Conservation (phyloP, 2,888 invertebrate genomes). For the Chloroclysta siterata region DNA sequence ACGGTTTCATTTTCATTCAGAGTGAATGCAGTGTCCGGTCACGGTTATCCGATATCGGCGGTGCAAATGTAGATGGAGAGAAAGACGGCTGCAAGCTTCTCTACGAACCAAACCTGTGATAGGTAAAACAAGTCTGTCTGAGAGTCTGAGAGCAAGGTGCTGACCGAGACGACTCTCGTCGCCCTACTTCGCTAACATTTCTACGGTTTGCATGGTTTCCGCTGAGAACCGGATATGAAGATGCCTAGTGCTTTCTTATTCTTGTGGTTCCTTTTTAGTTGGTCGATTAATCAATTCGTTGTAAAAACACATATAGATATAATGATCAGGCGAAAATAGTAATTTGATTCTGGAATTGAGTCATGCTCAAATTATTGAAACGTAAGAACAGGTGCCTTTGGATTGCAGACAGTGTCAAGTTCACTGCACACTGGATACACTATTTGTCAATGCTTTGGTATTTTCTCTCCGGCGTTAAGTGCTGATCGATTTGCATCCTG, state of each 20-base stretch:
- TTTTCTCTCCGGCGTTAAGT: too few relatives aligned
- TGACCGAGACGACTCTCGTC: conserved; percentile 34
- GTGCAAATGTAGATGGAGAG: conserved; percentile 54
- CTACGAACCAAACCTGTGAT: conserved; percentile 26
- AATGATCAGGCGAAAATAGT: too few relatives aligned
- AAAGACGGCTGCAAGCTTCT: conserved; percentile 55
- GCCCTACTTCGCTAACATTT: conserved; percentile 66
- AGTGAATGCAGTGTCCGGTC: conserved; percentile 70
- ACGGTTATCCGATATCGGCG: conserved; percentile 63
- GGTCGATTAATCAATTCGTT: neutral
- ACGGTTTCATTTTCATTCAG: conserved; percentile 64
- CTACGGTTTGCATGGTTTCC: conserved; percentile 33
- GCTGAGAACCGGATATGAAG: conserved; percentile 24
- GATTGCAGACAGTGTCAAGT: conserved; percentile 35
- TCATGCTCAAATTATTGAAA: conserved; percentile 34
- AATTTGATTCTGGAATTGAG: conserved; percentile 37
- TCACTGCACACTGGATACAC: conserved; percentile 13
- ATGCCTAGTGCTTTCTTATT: conserved; percentile 10
- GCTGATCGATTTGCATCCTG: too few relatives aligned
- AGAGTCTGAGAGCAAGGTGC: conserved; percentile 35
- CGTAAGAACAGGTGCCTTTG: conserved; percentile 52
- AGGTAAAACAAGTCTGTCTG: conserved; percentile 36
- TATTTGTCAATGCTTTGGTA: too few relatives aligned
- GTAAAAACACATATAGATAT: conserved; percentile 48
- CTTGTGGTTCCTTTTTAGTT: neutral